Evolutionary conservation across 2,888 invertebrate genomes (phyloP), one percentile per base, ranked within the genome.

Genomic region (Antheraea assamensis): DNA sequence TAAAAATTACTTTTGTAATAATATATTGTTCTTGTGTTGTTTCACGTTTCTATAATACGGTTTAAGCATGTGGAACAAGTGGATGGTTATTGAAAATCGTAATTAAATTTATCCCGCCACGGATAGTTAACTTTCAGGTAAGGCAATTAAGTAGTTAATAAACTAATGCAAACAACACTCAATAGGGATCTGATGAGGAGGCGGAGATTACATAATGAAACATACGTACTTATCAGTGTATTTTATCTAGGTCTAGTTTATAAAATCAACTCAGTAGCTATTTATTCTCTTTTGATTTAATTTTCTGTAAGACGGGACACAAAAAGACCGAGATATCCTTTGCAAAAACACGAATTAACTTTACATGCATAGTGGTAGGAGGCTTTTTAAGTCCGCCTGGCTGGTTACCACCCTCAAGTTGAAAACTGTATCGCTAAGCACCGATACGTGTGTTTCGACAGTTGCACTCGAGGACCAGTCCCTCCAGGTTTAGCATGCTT

Each of bases 1-100:
- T 68, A 35, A n/a, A 68, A 35, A 35, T 35, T 68, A 35, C 66
- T 68, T 68, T 68, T 68, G 31, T 68, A n/a, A 68, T 66, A 30
- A 27, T 24, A 52, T 52, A 3, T 61, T 24, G 2, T 61, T 52
- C 21, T 19, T 17, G 52, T 3, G 17, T 8, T 52, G 17, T 21
- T 52, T 52, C 52, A 21, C 21, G 19, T 52, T n/a, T 52, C 1
- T 52, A 1, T 52, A 21, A 52, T 52, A 7, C 19, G 3, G 1
- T 52, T 21, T 4, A 52, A 52, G 21, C 52, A 21, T 52, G 13
- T 21, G 21, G 15, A n/a, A 21, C 21, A 21, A 52, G 21, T 21
- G 21, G 1, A 21, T 21, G 21, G 5, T 21, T 52, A 52, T 21
- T 5, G 5, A 21, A 52, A 52, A 3, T 21, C 52, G 52, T 8